These are phyloP conservation scores for Pollenia labialis DNA, from an alignment of 2,888 invertebrate species.

Conservation along the genomic window DNA sequence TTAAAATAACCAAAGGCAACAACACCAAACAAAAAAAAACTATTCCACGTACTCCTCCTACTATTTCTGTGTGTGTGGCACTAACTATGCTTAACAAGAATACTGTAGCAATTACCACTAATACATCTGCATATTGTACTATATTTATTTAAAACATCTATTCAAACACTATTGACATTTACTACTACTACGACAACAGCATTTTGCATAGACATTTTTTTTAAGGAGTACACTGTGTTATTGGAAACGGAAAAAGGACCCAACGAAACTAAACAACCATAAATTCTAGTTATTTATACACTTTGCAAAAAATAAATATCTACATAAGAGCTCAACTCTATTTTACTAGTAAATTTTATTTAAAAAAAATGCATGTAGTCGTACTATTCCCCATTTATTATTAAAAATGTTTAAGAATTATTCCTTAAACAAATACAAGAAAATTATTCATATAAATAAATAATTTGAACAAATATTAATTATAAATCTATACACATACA, in stretches of 20 bases:
- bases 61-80: not conserved
- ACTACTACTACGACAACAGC: not conserved
- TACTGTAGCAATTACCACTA: conserved; percentile 24
- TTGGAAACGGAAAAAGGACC: not conserved
- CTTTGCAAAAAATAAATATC: not conserved
- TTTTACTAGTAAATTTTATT: not conserved
- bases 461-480: conserved; percentile 26
- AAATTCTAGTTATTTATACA: conserved; percentile 19
- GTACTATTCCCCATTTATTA: not conserved
- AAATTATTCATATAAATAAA: not conserved
- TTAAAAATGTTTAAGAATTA: not conserved
- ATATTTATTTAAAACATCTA: not conserved
- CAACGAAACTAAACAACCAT: conserved; percentile 8
- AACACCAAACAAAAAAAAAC: conserved; percentile 5
- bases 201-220: not conserved
- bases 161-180: conserved; percentile 21
- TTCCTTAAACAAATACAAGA: conserved; percentile 2
- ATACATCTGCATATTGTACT: not conserved
- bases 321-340: not conserved
- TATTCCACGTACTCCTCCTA: not conserved
- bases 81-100: conserved; percentile 13
- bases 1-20: conserved; percentile 51
- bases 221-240: not conserved
- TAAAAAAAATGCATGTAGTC: not conserved
- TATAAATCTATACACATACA: conserved; percentile 2